These are phyloP conservation scores for Ostrea edulis DNA, from an alignment of 1,140 invertebrate genomes.

Conservation along the genomic window DNA sequence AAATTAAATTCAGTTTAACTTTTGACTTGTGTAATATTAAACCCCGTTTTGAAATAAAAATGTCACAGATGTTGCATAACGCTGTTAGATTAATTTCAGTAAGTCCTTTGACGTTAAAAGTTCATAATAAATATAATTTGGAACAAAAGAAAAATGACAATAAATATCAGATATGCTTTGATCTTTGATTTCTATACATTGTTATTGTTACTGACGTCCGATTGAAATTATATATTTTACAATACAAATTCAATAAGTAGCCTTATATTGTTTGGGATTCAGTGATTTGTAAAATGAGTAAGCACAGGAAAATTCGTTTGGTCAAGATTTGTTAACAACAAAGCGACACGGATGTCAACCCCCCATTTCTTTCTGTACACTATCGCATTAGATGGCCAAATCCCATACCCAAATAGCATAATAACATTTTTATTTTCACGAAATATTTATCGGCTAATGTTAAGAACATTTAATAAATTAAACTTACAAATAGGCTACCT, in stretches of 20 bases:
- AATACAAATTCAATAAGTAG: not conserved
- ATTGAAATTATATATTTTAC: not conserved
- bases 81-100: too few species aligned
- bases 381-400: not conserved
- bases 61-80: too few species aligned
- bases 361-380: not conserved
- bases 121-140: not conserved
- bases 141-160: not conserved
- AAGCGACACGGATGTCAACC: not conserved
- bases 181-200: not conserved
- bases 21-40: too few species aligned
- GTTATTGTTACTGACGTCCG: not conserved
- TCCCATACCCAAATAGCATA: not conserved
- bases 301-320: not conserved
- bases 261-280: not conserved
- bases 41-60: too few species aligned
- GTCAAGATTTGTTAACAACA: slow-evolving; percentile 16
- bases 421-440: slow-evolving; percentile 15
- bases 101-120: too few species aligned
- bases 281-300: slow-evolving; percentile 1
- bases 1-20: too few species aligned
- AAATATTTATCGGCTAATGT: slow-evolving; percentile 28
- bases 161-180: not conserved
- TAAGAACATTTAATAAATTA: slow-evolving; percentile 23
- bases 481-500: not conserved